phyloP scores from a whole-genome alignment of 1,140 invertebrate species.

The Linepithema humile region DNA sequence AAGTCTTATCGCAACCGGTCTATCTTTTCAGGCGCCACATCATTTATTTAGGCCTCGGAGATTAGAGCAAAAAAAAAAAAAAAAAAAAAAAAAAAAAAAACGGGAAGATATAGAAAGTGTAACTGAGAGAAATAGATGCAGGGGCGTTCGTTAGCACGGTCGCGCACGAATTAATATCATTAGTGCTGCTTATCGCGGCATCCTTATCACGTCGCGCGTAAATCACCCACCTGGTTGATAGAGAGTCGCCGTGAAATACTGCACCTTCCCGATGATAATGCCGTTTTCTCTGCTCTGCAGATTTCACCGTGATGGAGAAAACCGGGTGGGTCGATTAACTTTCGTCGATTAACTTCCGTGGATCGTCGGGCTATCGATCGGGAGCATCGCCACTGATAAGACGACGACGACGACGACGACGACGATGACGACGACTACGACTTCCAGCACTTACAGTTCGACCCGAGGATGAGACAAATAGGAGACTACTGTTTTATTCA shows the following conservation, averaged over 20 bases:
- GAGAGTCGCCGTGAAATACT: constrained; percentile 53
- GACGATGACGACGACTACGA: neutral
- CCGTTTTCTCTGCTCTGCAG: neutral
- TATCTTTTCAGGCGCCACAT: neutral
- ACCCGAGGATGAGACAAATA: neutral
- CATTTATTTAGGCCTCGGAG: neutral
- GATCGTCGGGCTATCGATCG: constrained; percentile 28
- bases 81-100: neutral
- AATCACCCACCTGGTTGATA: constrained; percentile 67
- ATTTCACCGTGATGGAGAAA: neutral
- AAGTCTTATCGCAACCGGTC: neutral
- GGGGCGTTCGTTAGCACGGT: neutral
- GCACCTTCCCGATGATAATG: constrained; percentile 50
- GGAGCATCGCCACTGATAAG: neutral
- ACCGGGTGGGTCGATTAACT: neutral
- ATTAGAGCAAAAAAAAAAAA: neutral
- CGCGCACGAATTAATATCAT: constrained; percentile 27
- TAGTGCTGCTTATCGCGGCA: constrained; percentile 23
- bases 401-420: neutral
- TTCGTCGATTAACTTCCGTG: constrained; percentile 15
- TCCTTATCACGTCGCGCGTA: constrained; percentile 27
- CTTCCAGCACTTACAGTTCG: neutral
- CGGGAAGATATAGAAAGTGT: neutral
- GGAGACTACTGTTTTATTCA: constrained; percentile 33
- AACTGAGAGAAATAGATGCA: neutral